Evolutionary conservation across 2,888 invertebrate species (phyloP).

Genomic region (Stenichneumon culpator): DNA sequence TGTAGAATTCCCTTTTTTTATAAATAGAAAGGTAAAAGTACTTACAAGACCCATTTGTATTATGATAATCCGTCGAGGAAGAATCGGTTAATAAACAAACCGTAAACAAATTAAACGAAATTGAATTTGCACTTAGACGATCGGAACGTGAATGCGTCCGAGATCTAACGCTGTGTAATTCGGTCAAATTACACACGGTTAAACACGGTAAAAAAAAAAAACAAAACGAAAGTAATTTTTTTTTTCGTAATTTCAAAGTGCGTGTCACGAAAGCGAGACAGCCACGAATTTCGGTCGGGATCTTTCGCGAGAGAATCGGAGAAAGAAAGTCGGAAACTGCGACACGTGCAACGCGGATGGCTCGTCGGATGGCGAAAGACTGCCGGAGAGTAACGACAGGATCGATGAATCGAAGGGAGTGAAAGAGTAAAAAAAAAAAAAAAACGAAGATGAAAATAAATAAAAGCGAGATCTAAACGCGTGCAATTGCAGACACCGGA

Average conservation of each 20-base stretch:
- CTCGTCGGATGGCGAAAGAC: background rate
- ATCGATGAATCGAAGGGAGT: conserved; percentile 52
- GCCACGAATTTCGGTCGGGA: background rate
- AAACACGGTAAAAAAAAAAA: background rate
- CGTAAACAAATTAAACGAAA: too few species aligned
- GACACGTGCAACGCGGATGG: background rate
- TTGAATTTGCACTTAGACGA: too few species aligned
- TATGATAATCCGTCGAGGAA: too few species aligned
- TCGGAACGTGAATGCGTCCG: too few species aligned
- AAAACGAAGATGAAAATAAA: conserved; percentile 43
- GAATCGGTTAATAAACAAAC: too few species aligned
- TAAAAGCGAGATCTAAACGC: conserved; percentile 47
- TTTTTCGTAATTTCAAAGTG: background rate
- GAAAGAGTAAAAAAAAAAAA: conserved; percentile 49
- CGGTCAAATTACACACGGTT: too few species aligned
- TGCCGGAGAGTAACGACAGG: conserved; percentile 13
- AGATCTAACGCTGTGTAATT: too few species aligned
- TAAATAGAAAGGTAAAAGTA: too few species aligned
- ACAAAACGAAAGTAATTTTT: background rate
- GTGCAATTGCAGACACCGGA: conserved; percentile 52
- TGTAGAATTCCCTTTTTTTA: background rate
- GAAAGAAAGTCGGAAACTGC: background rate
- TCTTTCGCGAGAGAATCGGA: background rate
- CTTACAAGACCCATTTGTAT: too few species aligned
- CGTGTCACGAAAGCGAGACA: background rate